phyloP scores from a whole-genome alignment of 2,797 vertebrate genomes.

The Enteromius anoplus region DNA sequence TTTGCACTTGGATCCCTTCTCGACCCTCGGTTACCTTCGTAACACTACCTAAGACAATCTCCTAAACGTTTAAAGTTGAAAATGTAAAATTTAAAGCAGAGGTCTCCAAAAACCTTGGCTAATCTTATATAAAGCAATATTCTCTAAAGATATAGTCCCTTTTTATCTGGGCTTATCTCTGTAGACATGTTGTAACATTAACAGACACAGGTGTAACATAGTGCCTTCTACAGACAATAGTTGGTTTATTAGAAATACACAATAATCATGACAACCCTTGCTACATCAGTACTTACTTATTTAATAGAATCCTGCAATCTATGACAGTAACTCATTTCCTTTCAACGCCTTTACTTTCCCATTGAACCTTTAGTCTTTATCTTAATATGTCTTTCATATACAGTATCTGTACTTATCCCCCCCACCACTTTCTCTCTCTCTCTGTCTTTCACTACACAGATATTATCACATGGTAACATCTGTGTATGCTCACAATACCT shows the following conservation, averaged over 20 bases:
- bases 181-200: background rate
- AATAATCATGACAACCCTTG: background rate
- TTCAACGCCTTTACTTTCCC: background rate
- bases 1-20: too few relatives aligned
- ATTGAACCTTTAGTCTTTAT: background rate
- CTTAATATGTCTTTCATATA: background rate
- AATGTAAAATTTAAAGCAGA: background rate
- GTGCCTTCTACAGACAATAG: background rate
- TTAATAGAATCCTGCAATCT: background rate
- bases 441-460: background rate
- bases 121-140: background rate
- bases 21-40: too few relatives aligned
- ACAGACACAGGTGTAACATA: background rate
- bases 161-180: background rate
- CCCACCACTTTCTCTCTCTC: background rate
- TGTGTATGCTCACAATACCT: background rate
- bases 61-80: background rate
- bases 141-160: background rate
- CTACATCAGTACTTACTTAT: background rate
- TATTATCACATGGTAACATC: background rate
- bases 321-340: background rate
- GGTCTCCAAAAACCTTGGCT: background rate
- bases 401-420: background rate
- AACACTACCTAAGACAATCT: background rate
- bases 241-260: background rate